Evolutionary conservation across 2,797 vertebrate species (phyloP), one percentile per base, ranked within the genome.

Genomic region (Phalloptychus januarius): DNA sequence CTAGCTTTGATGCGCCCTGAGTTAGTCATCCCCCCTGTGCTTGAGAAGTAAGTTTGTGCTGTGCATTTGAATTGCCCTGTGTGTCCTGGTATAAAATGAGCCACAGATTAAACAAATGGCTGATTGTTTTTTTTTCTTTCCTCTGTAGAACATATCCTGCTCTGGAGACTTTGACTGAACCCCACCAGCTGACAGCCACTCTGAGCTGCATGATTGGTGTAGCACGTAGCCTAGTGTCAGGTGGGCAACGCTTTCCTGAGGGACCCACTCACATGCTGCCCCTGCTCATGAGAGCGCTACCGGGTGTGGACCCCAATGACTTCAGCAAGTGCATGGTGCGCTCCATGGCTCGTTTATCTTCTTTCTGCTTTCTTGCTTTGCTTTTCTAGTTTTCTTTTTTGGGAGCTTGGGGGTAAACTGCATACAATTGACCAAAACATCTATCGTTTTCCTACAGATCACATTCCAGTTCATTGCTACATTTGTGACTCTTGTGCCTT

Each of bases 381-480:
- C 4, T 16, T 42, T 5, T 58, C 1, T 20, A 25, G 0, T 36
- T 54, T 46, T 52, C 0, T n/a, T 58, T 70, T 40, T 28, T 5
- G 36, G 56, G 56, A 28, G 33, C 33, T 52, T 52, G 13, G 25
- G 25, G 5, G 40, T 73, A 0, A 56, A 75, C 13, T 23, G 46
- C 23, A 38, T 56, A 15, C 45, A 58, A 65, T 5, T 13, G 15
- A 83, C 31, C 1, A 23, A 45, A 88, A 44, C 45, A 7, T 75
- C 2, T 16, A 48, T 50, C 1, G 7, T 79, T 0, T 87, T 33
- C 25, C 72, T 78, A 76, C 93, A 99, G 98, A 98, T 99, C 92
- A 99, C 98, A 94, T 99, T 99, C 97, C 98, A 99, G 81, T 99
- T 99, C 92, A 98, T 99, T 92, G 98, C 98, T 92, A 99, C 98